phyloP scores from a whole-genome alignment of 2,888 invertebrate species.

The Caenorhabditis parvicauda region DNA sequence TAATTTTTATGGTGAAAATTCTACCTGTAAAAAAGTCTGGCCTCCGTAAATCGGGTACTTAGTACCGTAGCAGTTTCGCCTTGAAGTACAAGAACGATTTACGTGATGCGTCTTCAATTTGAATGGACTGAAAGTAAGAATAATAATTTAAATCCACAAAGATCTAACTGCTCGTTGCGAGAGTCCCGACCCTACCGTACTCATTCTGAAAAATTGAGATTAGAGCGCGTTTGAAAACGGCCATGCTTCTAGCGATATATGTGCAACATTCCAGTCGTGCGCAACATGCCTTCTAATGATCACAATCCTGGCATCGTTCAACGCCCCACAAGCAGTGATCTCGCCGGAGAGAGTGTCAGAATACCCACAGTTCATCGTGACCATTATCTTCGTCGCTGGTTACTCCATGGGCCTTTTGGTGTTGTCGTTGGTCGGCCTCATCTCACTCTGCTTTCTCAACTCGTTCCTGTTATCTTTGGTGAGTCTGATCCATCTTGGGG shows the following conservation, averaged over 20 bases:
- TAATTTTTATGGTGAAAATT: no score
- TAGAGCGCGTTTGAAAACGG: background rate
- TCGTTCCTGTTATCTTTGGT: constrained; percentile 26
- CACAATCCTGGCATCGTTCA: constrained; percentile 21
- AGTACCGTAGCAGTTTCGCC: no score
- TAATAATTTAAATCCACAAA: no score
- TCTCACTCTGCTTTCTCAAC: constrained; percentile 27
- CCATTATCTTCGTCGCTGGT: constrained; percentile 20
- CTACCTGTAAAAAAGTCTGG: no score
- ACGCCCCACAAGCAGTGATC: constrained; percentile 17
- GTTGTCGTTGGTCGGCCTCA: constrained; percentile 20
- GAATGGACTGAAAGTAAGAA: no score
- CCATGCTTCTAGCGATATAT: background rate
- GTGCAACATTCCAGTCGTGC: constrained; percentile 7
- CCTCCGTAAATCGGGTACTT: no score
- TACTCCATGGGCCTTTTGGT: constrained; percentile 21
- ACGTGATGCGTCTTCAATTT: no score
- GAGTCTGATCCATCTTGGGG: background rate
- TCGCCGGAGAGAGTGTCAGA: constrained; percentile 19
- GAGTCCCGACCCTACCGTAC: no score
- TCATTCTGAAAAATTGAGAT: no score
- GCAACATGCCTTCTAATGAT: constrained; percentile 13
- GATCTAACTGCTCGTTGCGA: no score
- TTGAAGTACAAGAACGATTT: no score
- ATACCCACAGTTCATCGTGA: constrained; percentile 25